A percentile compares a stretch with the other conserved stretches of the same genome.
phyloP scores from a whole-genome alignment of 2,113 vertebrate genomes.

The Oreotrochilus melanogaster region DNA sequence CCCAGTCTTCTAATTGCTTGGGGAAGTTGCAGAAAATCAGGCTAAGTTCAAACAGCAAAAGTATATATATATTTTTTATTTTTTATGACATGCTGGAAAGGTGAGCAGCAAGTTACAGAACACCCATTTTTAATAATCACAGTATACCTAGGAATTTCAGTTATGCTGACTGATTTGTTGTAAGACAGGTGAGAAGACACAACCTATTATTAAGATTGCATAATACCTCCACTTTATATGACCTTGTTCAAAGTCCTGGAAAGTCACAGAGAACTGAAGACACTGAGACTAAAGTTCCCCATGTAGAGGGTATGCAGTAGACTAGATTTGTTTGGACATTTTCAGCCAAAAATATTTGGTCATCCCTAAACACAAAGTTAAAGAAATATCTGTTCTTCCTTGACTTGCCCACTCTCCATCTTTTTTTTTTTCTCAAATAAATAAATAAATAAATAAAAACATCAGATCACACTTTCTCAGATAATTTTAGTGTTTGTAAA shows the following conservation, averaged over 20 bases:
- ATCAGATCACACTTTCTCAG: background rate
- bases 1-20: background rate
- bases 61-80: accelerated
- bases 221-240: background rate
- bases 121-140: slow-evolving; percentile 2
- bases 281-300: background rate
- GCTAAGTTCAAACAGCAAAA: background rate
- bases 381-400: background rate
- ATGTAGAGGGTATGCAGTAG: background rate
- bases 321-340: background rate
- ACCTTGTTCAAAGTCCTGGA: background rate
- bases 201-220: background rate
- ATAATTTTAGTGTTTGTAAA: background rate
- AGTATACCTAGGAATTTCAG: slow-evolving; percentile 28
- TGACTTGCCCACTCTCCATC: background rate
- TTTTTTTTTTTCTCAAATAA: background rate
- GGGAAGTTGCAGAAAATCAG: background rate
- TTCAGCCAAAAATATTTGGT: background rate
- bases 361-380: background rate
- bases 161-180: background rate
- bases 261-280: background rate
- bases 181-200: background rate
- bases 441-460: background rate
- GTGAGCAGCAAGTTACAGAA: background rate
- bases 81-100: background rate